Conservation (phyloP, 2,888 invertebrate genomes). For the Monochamus alternatus region DNA sequence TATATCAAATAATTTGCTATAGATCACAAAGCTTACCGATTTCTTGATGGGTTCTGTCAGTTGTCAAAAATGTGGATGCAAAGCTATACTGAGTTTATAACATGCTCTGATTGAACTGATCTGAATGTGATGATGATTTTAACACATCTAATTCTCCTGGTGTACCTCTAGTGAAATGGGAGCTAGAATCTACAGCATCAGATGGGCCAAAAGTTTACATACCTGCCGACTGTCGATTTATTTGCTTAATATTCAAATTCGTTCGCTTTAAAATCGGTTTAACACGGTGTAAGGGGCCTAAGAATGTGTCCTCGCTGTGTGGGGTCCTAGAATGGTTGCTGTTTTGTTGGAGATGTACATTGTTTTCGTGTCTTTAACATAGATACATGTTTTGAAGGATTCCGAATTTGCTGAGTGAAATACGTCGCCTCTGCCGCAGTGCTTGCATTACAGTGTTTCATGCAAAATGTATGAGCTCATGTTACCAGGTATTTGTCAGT, state of each 20-base stretch:
- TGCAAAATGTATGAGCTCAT: too few relatives aligned
- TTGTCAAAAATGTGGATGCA: too few relatives aligned
- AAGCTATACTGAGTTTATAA: too few relatives aligned
- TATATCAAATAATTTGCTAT: too few relatives aligned
- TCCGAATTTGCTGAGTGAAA: neutral
- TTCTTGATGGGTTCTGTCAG: too few relatives aligned
- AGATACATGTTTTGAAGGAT: neutral
- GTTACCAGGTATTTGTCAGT: too few relatives aligned
- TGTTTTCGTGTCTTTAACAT: constrained; percentile 21
- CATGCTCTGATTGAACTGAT: too few relatives aligned
- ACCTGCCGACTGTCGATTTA: constrained; percentile 54
- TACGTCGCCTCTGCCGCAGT: too few relatives aligned
- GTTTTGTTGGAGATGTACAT: constrained; percentile 15
- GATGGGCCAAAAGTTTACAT: constrained; percentile 52
- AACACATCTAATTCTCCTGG: neutral
- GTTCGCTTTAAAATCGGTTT: constrained; percentile 48
- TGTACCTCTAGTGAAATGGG: constrained; percentile 41
- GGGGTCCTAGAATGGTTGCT: constrained; percentile 41
- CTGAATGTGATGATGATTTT: too few relatives aligned
- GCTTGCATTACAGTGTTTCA: too few relatives aligned
- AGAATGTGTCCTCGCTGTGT: constrained; percentile 46
- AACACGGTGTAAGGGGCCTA: constrained; percentile 44
- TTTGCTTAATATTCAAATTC: constrained; percentile 59
- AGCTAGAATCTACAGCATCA: constrained; percentile 20
- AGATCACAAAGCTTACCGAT: too few relatives aligned